A percentile compares a stretch with the other conserved stretches of the same genome.
phyloP scores from a whole-genome alignment of 2,113 vertebrate species.

The Channa argus region DNA sequence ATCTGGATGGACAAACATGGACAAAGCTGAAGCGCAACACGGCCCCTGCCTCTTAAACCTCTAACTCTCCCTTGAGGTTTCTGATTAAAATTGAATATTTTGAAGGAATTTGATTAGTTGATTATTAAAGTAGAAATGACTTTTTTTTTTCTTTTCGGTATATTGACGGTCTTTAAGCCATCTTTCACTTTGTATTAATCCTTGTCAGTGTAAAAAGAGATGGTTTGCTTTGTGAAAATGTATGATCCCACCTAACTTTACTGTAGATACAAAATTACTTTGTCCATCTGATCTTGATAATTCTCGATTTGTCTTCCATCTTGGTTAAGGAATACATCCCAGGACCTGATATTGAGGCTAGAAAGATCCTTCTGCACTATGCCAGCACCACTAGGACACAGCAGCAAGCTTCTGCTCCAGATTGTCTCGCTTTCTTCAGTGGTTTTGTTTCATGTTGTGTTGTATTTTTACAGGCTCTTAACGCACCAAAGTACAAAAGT shows the following conservation, averaged over 20 bases:
- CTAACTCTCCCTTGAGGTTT: no score
- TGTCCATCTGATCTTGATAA: neutral
- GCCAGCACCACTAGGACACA: neutral
- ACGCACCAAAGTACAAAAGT: slow-evolving; percentile 45
- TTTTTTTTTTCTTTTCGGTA: no score
- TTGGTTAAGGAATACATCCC: neutral
- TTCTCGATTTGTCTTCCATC: neutral
- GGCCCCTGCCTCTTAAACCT: no score
- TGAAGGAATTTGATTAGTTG: no score
- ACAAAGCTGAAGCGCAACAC: no score
- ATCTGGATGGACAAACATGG: no score
- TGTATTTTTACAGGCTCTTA: slow-evolving; percentile 48
- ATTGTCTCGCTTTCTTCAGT: neutral
- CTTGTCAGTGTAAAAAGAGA: neutral
- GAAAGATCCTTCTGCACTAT: neutral
- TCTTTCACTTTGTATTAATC: no score
- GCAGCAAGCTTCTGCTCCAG: neutral
- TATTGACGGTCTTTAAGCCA: no score
- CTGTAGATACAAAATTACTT: neutral
- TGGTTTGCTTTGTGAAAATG: neutral
- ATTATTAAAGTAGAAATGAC: no score
- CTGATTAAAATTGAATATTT: no score
- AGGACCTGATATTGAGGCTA: neutral
- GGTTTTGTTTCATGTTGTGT: slow-evolving; percentile 1
- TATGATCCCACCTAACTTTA: neutral